Base-by-base conservation (phyloP, 2,888 invertebrate species). In the Tipula lateralis region DNA sequence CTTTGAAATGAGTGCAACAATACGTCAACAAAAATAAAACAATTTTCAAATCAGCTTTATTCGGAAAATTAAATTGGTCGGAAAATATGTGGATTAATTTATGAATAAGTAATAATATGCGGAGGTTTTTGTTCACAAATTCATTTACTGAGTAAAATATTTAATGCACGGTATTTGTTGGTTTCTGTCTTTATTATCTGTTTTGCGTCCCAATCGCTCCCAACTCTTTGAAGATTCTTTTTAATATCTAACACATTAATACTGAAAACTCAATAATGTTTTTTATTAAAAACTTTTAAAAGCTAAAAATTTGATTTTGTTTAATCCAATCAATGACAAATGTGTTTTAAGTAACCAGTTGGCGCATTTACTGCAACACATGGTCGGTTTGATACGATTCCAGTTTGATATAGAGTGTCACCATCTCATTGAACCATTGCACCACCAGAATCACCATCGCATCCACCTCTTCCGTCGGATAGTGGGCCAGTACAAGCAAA, bases 361-460 rank as follows among this genome's bases (percentile, higher is more conserved):
- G 82, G 82, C 16, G 7, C 82, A 32, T 82, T 30, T 2, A 7
- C 30, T 4, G 24, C 32, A 30, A 29, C 82, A 30, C 82, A 82
- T 32, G 82, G 82, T 3, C 82, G 29, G 7, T 30, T 24, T n/a
- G 82, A 82, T 16, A 30, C 29, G n/a, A 82, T 82, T n/a, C 82
- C 82, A 1, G 32, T 82, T 82, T 82, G 82, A n/a, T 16, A 29
- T 2, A 82, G 32, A 6, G 30, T 16, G 0, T 13, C n/a, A 1
- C 16, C 32, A 16, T 7, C 30, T 16, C 32, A 32, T 82, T 82
- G 82, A 30, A 30, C 82, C 82, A 82, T 82, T 82, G 82, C 82
- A n/a, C 82, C 82, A 82, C 82, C 82, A n/a, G 82, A 82, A 82
- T 82, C 82, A 6, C 82, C 82, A n/a, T 82, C 16, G 16, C 82